Base-by-base conservation (phyloP, 92 coral and sea anemone genomes). In the Heteractis magnifica region DNA sequence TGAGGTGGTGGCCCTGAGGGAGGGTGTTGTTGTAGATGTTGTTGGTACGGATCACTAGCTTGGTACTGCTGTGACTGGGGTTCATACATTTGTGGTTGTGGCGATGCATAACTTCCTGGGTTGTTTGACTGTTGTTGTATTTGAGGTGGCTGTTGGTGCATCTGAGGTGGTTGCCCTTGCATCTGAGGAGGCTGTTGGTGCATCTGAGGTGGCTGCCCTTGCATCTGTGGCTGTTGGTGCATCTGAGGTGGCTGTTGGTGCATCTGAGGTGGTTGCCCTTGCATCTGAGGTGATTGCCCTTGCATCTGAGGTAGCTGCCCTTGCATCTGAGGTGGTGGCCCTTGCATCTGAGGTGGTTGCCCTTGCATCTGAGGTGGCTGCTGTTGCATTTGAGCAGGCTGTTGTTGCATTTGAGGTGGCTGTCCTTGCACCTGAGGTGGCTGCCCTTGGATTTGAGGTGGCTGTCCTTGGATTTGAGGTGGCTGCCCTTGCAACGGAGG, bases 1-100 rank as follows among this genome's bases (percentile, higher is more conserved):
- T 95, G 95, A 52, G 97, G 88, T n/a, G 82, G 85, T 44, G 90
- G 92, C 26, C 93, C 92, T 49, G 90, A 85, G 26, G 91, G 94
- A 48, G 82, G 94, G 20, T 87, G 94, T 21, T 89, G 93, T n/a
- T 79, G 87, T 26, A 84, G 90, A 49, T 80, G 92, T 75, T 75
- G 92, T 49, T 80, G 92, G 48, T 92, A 89, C 44, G 79, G 86
- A 60, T 88, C 81, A n/a, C 76, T 79, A 1, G 84, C 85, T 51
- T 87, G 91, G 53, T 90, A 89, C 52, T 86, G 91, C 56, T 88
- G 90, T 6, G 82, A 73, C 49, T 84, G 87, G 56, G 93, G 90
- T 77, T 87, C 90, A 77, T 86, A 88, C 78, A 51, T 83, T 64
- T 90, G 95, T 51, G 59, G 79, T 76, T 59, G 87, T 21, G 71